These are phyloP conservation scores for Eremobia ochroleuca DNA, from an alignment of 2,888 invertebrate genomes.

Conservation along the genomic window DNA sequence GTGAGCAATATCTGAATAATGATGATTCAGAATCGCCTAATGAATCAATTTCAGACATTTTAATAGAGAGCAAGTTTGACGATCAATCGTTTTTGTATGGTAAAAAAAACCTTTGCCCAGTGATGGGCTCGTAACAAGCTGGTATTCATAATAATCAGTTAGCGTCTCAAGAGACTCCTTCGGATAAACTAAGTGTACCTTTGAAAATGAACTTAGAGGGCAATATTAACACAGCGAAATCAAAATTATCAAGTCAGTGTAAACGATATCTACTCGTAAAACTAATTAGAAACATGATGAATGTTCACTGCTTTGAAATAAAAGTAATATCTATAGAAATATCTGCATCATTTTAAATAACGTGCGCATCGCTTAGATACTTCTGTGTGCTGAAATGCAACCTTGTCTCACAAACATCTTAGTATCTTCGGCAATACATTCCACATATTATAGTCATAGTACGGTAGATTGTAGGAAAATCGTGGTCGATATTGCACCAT, in stretches of 20 bases:
- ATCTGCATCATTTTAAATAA: constrained; percentile 15
- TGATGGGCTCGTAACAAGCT: neutral
- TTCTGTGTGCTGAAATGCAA: constrained; percentile 30
- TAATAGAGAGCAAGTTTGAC: too few species aligned
- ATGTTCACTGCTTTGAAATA: constrained; percentile 46
- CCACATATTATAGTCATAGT: neutral
- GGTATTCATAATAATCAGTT: neutral
- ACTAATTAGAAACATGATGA: constrained; percentile 34
- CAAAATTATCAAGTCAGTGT: constrained; percentile 17
- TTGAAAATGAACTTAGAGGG: neutral
- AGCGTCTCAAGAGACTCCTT: neutral
- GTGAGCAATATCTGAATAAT: neutral
- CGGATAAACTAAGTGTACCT: too few species aligned
- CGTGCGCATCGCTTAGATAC: constrained; percentile 15
- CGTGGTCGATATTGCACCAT: constrained; percentile 5
- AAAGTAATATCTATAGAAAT: constrained; percentile 6
- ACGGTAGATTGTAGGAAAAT: neutral
- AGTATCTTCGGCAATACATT: neutral
- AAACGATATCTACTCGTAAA: constrained; percentile 20
- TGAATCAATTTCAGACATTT: neutral
- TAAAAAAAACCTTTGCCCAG: neutral
- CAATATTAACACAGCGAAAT: neutral
- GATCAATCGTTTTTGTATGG: neutral
- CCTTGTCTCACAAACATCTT: constrained; percentile 21
- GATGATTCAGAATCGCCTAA: neutral